These are phyloP conservation scores for Crotophaga sulcirostris DNA, from an alignment of 2,113 vertebrate genomes.

Conservation along the genomic window DNA sequence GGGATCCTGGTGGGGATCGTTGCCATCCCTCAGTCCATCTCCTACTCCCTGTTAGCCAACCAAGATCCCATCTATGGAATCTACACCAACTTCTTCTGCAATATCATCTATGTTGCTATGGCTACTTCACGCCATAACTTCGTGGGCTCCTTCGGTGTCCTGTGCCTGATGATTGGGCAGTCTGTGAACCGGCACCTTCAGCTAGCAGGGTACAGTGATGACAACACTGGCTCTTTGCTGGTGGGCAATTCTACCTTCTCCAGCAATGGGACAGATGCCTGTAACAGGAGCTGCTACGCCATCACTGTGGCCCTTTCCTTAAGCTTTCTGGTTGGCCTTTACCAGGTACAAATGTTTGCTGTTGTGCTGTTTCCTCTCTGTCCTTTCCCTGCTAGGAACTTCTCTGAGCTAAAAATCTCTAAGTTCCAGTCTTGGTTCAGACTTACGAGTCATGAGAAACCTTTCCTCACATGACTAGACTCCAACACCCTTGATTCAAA, in stretches of 20 bases:
- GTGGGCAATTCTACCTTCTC: neutral
- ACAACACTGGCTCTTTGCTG: neutral
- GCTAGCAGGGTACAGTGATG: conserved; percentile 23
- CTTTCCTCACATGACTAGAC: neutral
- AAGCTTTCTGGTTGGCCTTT: conserved; percentile 65
- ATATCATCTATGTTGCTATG: conserved; percentile 48
- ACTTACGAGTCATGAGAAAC: neutral
- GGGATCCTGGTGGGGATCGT: conserved; percentile 69
- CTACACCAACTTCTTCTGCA: conserved; percentile 75
- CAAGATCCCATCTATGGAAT: conserved; percentile 69
- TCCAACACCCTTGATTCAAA: neutral
- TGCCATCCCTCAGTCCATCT: conserved; percentile 70
- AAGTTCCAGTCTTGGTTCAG: neutral
- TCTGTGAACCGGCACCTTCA: conserved; percentile 64
- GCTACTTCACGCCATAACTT: conserved; percentile 61
- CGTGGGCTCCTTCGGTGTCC: conserved; percentile 62
- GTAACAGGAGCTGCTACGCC: conserved; percentile 63
- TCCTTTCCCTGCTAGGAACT: neutral
- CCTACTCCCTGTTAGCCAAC: conserved; percentile 68
- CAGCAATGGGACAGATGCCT: neutral
- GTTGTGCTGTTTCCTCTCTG: neutral
- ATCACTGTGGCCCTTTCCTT: conserved; percentile 70
- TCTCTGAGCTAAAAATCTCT: neutral
- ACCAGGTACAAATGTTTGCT: conserved; percentile 28
- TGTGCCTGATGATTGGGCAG: conserved; percentile 69